These are phyloP conservation scores for Peucedramus taeniatus DNA, from an alignment of 2,113 vertebrate genomes.

Conservation along the genomic window DNA sequence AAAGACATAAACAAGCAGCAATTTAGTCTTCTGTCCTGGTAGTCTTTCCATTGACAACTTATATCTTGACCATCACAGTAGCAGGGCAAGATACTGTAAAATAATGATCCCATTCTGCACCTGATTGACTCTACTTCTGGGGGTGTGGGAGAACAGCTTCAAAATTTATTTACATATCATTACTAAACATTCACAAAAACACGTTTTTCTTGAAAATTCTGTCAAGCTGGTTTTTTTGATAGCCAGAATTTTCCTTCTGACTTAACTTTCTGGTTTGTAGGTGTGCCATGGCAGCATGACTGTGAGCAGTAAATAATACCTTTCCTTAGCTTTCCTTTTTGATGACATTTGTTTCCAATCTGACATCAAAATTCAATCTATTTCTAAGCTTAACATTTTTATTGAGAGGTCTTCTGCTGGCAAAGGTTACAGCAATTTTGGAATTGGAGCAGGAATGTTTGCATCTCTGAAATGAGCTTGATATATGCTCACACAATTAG, in stretches of 20 bases:
- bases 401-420: not conserved
- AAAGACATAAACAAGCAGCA: not conserved
- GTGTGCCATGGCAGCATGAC: not conserved
- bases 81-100: not conserved
- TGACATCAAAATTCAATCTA: not conserved
- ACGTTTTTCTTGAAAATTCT: not conserved
- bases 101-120: not conserved
- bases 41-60: not conserved
- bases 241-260: not conserved
- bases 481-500: not conserved
- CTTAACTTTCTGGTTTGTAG: not conserved
- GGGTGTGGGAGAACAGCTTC: not conserved
- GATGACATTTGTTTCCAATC: not conserved
- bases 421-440: not conserved
- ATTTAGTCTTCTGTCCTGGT: not conserved
- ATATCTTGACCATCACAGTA: not conserved
- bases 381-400: not conserved
- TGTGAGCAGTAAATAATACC: not conserved
- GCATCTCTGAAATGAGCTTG: not conserved
- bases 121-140: not conserved
- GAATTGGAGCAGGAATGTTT: not conserved
- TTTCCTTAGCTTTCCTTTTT: not conserved
- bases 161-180: not conserved
- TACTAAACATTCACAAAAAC: not conserved
- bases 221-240: not conserved